Base-by-base conservation (phyloP, 2,888 invertebrate species). In the Gastracanthus pulcherrimus region DNA sequence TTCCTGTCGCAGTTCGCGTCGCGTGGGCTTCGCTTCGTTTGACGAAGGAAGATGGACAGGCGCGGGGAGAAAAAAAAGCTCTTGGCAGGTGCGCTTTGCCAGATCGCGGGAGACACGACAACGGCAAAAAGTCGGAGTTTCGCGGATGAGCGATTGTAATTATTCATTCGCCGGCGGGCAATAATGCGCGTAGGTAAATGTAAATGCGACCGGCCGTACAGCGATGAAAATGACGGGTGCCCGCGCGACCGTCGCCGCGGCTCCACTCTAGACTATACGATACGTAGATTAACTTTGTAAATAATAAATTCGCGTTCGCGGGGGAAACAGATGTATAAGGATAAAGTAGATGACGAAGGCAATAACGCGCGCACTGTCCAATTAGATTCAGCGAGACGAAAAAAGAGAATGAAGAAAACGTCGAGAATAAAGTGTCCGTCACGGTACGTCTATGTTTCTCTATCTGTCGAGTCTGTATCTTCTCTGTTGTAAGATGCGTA, bases 271-370 rank as follows among this genome's bases (percentile, higher is more conserved):
- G 69, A 36, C 45, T 69, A 29, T 3, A 29, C 34, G 34, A 29
- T 3, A 29, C 34, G 34, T 9, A 58, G 58, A 41, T n/a, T 58
- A 41, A 72, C 41, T 60, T n/a, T 72, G 71, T 72, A 71, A 13
- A 71, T 70, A 71, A 29, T n/a, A n/a, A n/a, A n/a, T n/a, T 45
- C 67, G 31, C 16, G 51, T 70, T 34, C 69, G 69, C 31, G 51
- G 34, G 51, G 29, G 45, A 29, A 41, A 26, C 26, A 11, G 26
- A 55, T 55, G 26, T 55, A 55, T 55, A 26, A 19, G 7, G 26
- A 11, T 55, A 23, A 11, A 55, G n/a, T n/a, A n/a, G n/a, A n/a
- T 55, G 3, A 55, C 19, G 36, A 26, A 70, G 67, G 16, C 31
- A 31, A 9, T 5, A 67, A 19, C 7, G 45, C n/a, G 41, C 36